Evolutionary conservation across 2,113 vertebrate species (phyloP), one percentile per base, ranked within the genome.

Genomic region (Orcinus orca): DNA sequence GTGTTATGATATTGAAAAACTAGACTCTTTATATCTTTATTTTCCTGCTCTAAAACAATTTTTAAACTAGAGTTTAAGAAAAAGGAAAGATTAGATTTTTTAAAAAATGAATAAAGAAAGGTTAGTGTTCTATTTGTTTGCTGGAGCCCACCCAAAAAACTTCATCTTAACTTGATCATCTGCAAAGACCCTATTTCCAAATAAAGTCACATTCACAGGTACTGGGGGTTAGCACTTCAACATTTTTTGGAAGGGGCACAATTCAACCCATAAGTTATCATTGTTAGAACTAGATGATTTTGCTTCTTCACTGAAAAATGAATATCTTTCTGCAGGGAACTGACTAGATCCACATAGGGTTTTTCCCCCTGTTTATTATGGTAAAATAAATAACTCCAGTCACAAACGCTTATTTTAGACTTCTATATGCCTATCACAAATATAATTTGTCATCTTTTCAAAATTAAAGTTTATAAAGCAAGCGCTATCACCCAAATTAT

Each of bases 401-500:
- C 50, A 90, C 10, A 60, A 68, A 88, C 44, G 23, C 8, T 90
- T 90, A 9, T 82, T 95, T 94, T 93, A 47, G 44, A 73, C 41
- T 60, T 60, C 44, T 79, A 2, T 62, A 53, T 79, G 68, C 47
- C 47, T 76, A 87, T 67, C 89, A 81, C 6, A 70, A 76, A 58
- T 67, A 58, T 33, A 93, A 89, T 63, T 74, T 68, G 90, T 86
- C 41, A 31, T 55, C 62, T 93, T 91, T 87, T 65, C 38, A 87
- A 88, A 90, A 58, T 92, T 70, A 77, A 93, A 77, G 44, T 50
- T 95, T 71, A 70, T 76, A 38, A 95, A 86, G 33, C 50, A 67
- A 85, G 31, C 26, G 14, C 47, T 68, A 12, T 44, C 62, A 79
- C 13, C 67, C 62, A 90, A 76, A 70, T 53, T 88, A 4, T 88